These are phyloP conservation scores for Limnephilus rhombicus DNA, from an alignment of 2,888 invertebrate genomes.

Conservation along the genomic window DNA sequence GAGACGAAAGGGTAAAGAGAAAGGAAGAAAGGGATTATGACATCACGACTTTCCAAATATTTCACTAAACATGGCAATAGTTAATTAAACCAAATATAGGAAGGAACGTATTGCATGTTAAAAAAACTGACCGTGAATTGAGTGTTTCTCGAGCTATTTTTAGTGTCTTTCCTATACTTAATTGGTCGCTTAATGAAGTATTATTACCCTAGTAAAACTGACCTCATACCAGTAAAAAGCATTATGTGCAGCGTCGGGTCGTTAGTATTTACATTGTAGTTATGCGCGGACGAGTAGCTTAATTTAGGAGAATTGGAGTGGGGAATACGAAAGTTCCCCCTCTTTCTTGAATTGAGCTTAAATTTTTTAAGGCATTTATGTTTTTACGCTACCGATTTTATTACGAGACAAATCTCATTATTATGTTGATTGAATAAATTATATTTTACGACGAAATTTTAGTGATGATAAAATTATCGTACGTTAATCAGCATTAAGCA, in stretches of 20 bases:
- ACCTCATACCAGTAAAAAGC: conserved; percentile 18
- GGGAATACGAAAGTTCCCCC: neutral
- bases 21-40: no score
- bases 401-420: neutral
- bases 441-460: neutral
- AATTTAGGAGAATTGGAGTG: conserved; percentile 15
- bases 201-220: conserved; percentile 20
- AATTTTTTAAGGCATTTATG: neutral
- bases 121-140: neutral
- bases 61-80: no score
- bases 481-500: neutral
- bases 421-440: neutral
- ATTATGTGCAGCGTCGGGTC: neutral
- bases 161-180: neutral
- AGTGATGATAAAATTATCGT: neutral
- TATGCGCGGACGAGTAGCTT: neutral
- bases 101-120: neutral
- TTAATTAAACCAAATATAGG: no score
- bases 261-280: neutral
- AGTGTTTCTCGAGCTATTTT: neutral
- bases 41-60: no score
- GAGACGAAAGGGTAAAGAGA: no score
- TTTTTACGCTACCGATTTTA: neutral
- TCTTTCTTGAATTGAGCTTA: neutral
- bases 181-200: neutral